Conservation (phyloP, 2,888 invertebrate species). For the Brassicogethes aeneus region DNA sequence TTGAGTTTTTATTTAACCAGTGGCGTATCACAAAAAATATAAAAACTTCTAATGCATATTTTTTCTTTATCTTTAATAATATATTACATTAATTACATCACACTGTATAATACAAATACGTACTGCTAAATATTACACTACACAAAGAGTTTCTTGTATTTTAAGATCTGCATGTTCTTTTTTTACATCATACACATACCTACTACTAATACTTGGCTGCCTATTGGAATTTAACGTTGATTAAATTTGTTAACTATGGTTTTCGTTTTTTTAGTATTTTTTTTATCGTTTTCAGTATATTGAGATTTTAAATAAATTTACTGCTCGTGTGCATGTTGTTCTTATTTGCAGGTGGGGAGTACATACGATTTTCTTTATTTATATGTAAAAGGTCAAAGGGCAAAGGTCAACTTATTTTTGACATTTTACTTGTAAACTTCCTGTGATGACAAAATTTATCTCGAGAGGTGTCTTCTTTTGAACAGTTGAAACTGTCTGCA, state of each 20-base stretch:
- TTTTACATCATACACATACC: too few relatives aligned
- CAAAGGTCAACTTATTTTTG: too few relatives aligned
- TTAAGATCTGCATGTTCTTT: constrained; percentile 20
- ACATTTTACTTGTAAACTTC: too few relatives aligned
- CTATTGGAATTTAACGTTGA: not conserved
- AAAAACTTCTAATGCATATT: too few relatives aligned
- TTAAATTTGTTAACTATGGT: not conserved
- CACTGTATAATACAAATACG: too few relatives aligned
- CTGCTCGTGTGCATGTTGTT: constrained; percentile 19
- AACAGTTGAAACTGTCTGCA: too few relatives aligned
- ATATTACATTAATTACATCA: too few relatives aligned
- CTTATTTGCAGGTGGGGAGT: constrained; percentile 17
- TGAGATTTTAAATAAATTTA: constrained; percentile 8
- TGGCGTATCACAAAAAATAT: too few relatives aligned
- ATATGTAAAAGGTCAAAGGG: not conserved
- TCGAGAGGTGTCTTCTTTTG: too few relatives aligned
- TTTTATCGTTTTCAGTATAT: not conserved
- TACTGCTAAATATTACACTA: constrained; percentile 26
- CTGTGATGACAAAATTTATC: too few relatives aligned
- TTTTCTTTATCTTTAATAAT: too few relatives aligned
- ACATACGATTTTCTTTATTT: constrained; percentile 23
- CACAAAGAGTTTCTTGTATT: constrained; percentile 9
- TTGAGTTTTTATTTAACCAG: too few relatives aligned
- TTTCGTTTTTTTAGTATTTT: not conserved
- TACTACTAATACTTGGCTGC: not conserved